A percentile compares a stretch with the other conserved stretches of the same genome.
phyloP scores from a whole-genome alignment of 1,140 invertebrate genomes.

The Papilio polyxenes region DNA sequence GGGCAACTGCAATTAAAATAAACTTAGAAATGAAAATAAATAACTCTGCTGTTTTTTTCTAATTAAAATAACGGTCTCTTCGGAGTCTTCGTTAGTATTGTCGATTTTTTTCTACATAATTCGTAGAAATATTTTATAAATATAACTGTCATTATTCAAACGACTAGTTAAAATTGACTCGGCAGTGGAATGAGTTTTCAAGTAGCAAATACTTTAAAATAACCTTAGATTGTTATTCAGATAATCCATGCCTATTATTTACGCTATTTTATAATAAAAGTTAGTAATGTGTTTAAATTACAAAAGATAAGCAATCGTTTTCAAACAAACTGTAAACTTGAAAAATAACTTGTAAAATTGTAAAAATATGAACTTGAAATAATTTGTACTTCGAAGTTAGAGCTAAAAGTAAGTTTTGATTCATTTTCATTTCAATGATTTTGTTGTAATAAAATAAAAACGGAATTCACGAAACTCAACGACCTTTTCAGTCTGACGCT shows the following conservation, averaged over 20 bases:
- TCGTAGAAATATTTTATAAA: not conserved
- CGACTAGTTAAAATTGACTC: not conserved
- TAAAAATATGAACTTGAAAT: not conserved
- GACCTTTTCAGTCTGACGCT: not conserved
- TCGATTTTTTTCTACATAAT: not conserved
- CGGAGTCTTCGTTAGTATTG: not conserved
- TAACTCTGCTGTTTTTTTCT: not conserved
- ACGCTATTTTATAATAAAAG: no score
- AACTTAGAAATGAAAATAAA: constrained; percentile 4
- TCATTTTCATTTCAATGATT: not conserved
- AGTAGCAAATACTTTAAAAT: no score
- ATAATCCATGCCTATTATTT: no score
- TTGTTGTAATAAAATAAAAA: not conserved
- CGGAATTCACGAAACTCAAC: not conserved
- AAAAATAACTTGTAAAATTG: not conserved
- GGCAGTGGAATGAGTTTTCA: no score
- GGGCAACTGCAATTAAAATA: constrained; percentile 23
- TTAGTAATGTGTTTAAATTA: no score
- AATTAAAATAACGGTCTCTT: constrained; percentile 1
- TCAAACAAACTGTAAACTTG: no score
- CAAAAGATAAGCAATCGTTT: no score
- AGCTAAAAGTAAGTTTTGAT: not conserved
- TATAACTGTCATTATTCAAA: not conserved
- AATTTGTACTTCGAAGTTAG: not conserved
- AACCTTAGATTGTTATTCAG: no score